Conservation (phyloP, 2,797 vertebrate species). For the Chaetodon trifasciatus region DNA sequence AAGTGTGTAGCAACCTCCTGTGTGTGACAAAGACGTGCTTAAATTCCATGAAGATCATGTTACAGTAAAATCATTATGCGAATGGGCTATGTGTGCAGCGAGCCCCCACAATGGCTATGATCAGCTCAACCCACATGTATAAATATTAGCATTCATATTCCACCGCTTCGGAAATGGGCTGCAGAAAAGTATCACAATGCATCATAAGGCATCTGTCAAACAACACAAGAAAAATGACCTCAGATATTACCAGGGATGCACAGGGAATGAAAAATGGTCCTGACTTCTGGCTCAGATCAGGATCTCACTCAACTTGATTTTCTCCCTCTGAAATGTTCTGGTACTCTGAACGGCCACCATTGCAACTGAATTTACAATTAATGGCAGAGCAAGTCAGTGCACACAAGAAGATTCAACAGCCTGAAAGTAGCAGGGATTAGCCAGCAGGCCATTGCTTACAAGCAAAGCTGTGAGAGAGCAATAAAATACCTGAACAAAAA, state of each 20-base stretch:
- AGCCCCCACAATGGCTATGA: neutral
- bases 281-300: conserved; percentile 10
- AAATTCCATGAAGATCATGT: neutral
- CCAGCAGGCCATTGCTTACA: neutral
- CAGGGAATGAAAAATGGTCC: conserved; percentile 16
- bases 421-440: neutral
- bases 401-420: neutral
- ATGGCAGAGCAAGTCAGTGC: neutral
- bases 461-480: conserved; percentile 10
- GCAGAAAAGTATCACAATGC: conserved; percentile 37
- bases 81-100: neutral
- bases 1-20: neutral
- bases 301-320: conserved; percentile 16
- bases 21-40: neutral
- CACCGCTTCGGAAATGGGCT: conserved; percentile 40
- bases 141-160: conserved; percentile 51
- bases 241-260: conserved; percentile 25
- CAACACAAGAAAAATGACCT: conserved; percentile 53
- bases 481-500: neutral
- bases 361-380: neutral
- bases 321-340: conserved; percentile 10
- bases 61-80: conserved; percentile 9
- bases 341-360: neutral
- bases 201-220: conserved; percentile 55
- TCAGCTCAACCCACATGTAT: neutral